phyloP scores from a whole-genome alignment of 1,140 invertebrate species.

The Bombus waltoni region DNA sequence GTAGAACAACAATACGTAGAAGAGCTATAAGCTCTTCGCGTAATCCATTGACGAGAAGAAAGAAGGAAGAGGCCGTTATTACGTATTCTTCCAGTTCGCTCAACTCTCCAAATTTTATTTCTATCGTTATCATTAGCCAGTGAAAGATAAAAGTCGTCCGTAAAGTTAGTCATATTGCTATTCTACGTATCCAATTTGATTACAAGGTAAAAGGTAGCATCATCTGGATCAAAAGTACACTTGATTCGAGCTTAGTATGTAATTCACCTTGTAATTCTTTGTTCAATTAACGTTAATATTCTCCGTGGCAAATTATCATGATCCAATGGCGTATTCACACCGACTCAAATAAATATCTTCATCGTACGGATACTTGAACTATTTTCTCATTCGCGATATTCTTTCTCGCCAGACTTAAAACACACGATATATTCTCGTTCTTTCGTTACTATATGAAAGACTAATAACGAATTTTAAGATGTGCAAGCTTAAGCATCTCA shows the following conservation, averaged over 20 bases:
- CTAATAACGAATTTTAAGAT: no score
- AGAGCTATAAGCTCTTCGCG: slow-evolving; percentile 10
- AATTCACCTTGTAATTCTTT: neutral
- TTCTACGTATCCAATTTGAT: neutral
- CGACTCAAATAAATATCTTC: no score
- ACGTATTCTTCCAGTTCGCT: neutral
- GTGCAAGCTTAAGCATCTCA: no score
- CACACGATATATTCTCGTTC: no score
- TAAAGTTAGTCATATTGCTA: neutral
- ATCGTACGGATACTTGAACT: no score
- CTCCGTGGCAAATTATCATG: no score
- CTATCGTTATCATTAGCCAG: neutral
- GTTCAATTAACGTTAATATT: no score
- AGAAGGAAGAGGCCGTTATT: slow-evolving; percentile 1
- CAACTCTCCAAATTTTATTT: neutral
- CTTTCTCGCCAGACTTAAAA: no score
- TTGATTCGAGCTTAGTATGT: neutral
- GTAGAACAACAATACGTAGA: neutral
- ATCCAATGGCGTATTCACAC: no score
- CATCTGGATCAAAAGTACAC: neutral
- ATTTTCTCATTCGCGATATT: no score
- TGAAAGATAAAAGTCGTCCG: neutral
- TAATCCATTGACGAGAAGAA: neutral
- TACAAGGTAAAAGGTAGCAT: neutral
- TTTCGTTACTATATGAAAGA: no score